These are phyloP conservation scores for Horisme vitalbata DNA, from an alignment of 2,888 invertebrate species.

Conservation along the genomic window DNA sequence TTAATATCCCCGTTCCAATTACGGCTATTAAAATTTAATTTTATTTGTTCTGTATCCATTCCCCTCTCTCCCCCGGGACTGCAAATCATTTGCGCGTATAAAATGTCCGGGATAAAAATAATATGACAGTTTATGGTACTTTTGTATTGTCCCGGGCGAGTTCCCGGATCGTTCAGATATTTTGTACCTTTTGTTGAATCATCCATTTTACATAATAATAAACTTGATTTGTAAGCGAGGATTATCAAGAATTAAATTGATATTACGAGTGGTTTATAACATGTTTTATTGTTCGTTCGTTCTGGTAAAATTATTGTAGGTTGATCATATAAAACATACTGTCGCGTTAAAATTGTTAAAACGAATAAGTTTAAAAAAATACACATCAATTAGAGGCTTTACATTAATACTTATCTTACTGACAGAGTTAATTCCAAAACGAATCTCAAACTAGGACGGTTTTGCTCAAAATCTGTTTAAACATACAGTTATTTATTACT, in stretches of 20 bases:
- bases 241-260: constrained; percentile 15
- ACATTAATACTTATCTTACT: too few relatives aligned
- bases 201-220: constrained; percentile 24
- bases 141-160: constrained; percentile 54
- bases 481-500: too few relatives aligned
- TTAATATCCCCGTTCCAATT: constrained; percentile 49
- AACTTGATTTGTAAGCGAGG: constrained; percentile 26
- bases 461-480: too few relatives aligned
- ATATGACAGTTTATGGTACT: constrained; percentile 55
- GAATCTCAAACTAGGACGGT: too few relatives aligned
- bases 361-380: too few relatives aligned
- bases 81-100: constrained; percentile 52
- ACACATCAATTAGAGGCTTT: too few relatives aligned
- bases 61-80: constrained; percentile 42
- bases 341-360: too few relatives aligned
- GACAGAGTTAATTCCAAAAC: too few relatives aligned
- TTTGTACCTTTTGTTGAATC: constrained; percentile 31
- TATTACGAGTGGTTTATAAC: constrained; percentile 13
- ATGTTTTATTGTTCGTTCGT: constrained; percentile 7
- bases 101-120: constrained; percentile 55
- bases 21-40: constrained; percentile 53
- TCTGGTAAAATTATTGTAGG: too few relatives aligned
- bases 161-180: constrained; percentile 43
- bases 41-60: constrained; percentile 39
- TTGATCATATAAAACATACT: too few relatives aligned